Evolutionary conservation across 2,797 vertebrate genomes (phyloP), one percentile per base, ranked within the genome.

Genomic region (Esox masquinongy): DNA sequence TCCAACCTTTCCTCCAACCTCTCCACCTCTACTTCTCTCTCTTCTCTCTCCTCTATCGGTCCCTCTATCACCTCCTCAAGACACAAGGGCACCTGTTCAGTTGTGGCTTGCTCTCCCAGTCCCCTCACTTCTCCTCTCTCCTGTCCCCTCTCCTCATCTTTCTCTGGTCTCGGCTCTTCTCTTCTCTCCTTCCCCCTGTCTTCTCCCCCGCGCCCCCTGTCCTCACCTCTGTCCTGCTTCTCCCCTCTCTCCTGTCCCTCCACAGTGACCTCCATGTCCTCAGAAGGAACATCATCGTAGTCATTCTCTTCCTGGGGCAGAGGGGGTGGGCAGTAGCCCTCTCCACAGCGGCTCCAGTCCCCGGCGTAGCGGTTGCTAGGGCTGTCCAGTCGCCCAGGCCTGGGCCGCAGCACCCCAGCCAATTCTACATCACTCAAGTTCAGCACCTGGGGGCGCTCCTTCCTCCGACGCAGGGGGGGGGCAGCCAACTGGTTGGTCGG

Each of bases 301-400:
- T 98, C 97, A 0, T 93, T 95, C 87, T 97, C 96, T 0, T 88
- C 93, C n/a, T 3, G 29, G 19, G 73, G 80, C 70, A 86, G 74
- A 14, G 81, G 68, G 6, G 74, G 83, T 0, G 90, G 85, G 81
- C 96, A 93, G 88, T 98, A 99, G 77, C 84, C 94, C 74, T 97
- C 96, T 14, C 95, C 95, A 16, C 97, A 98, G 61, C 94, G 77
- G 72, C 96, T 99, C 98, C 98, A 99, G 93, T 99, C 98, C 17
- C 97, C 97, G 0, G 98, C 98, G 0, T 99, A 99, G 74, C 98
- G 97, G 91, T 99, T 99, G 90, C 98, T 99, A 0, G 97, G 97
- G 84, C 98, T 99, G 89, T 99, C 97, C 26, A 99, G 85, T 0
- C 96, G 95, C 0, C 95, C 95, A 0, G 94, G 93, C 74, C 93